Evolutionary conservation across 1,140 invertebrate genomes (phyloP).

Genomic region (Cydia fagiglandana): DNA sequence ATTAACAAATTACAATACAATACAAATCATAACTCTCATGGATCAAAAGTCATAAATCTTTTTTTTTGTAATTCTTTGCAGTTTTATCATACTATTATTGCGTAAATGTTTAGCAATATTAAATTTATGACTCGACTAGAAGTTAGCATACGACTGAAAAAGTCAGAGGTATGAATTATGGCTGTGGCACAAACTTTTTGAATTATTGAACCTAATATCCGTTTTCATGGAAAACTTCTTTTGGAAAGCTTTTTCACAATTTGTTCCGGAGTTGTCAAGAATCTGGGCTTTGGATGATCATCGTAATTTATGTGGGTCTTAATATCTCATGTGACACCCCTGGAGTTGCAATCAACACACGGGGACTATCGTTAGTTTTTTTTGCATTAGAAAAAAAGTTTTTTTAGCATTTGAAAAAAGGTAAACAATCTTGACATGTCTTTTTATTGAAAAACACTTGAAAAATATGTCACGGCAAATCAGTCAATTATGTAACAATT

Average conservation of each 20-base stretch:
- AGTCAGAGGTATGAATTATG: neutral
- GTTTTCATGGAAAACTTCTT: neutral
- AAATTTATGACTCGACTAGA: slow-evolving; percentile 3
- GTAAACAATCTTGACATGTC: too few species aligned
- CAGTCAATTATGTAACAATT: too few species aligned
- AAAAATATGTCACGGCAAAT: too few species aligned
- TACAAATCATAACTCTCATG: neutral
- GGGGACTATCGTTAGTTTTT: too few species aligned
- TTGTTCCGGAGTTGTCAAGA: neutral
- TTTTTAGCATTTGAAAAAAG: too few species aligned
- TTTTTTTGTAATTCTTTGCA: neutral
- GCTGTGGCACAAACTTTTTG: neutral
- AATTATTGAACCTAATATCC: slow-evolving; percentile 14
- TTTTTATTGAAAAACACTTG: too few species aligned
- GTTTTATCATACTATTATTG: neutral
- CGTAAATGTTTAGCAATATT: neutral
- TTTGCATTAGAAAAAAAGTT: too few species aligned
- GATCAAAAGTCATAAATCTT: neutral
- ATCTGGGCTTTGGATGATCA: neutral
- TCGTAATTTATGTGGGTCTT: neutral
- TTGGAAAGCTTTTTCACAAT: too few species aligned
- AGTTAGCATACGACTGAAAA: neutral
- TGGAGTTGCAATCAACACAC: too few species aligned
- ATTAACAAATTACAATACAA: too few species aligned
- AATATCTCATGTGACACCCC: neutral